Conservation (phyloP, 2,113 vertebrate genomes). For the Corynorhinus townsendii region DNA sequence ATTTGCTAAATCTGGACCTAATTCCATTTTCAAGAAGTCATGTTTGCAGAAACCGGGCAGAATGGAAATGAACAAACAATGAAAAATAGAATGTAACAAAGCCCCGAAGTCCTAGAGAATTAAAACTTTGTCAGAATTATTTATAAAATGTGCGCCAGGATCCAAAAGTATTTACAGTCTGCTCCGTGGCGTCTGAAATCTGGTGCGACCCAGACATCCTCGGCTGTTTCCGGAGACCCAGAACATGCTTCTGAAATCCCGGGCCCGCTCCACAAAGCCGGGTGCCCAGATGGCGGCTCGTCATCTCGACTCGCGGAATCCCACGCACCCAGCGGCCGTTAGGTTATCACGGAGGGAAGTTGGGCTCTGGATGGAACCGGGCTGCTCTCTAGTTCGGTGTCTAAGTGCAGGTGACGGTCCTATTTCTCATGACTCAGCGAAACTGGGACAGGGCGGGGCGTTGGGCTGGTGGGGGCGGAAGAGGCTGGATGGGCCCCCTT, state of each 20-base stretch:
- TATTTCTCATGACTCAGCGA: background rate
- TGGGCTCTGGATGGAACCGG: background rate
- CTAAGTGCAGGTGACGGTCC: background rate
- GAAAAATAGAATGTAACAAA: slow-evolving; percentile 70
- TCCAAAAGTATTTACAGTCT: slow-evolving; percentile 65
- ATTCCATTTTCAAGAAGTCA: slow-evolving; percentile 65
- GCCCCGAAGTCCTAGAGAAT: slow-evolving; percentile 66
- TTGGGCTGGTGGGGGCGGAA: background rate
- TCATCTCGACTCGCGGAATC: slow-evolving; percentile 1
- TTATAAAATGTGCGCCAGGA: slow-evolving; percentile 64
- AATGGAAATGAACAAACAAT: slow-evolving; percentile 75
- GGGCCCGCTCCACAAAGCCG: slow-evolving; percentile 35
- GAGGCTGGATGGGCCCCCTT: background rate
- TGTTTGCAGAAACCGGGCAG: slow-evolving; percentile 71
- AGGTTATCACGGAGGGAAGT: background rate
- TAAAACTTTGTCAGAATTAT: slow-evolving; percentile 72
- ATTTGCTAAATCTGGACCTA: slow-evolving; percentile 72
- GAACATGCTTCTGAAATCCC: slow-evolving; percentile 58
- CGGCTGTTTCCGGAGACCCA: slow-evolving; percentile 54
- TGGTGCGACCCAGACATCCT: slow-evolving; percentile 58
- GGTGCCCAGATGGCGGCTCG: slow-evolving; percentile 38
- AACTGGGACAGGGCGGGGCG: background rate
- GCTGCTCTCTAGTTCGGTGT: background rate
- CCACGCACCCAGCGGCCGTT: background rate
- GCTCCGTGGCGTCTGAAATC: slow-evolving; percentile 62